Conservation (phyloP, 2,797 vertebrate genomes). For the Crypturellus tataupa region DNA sequence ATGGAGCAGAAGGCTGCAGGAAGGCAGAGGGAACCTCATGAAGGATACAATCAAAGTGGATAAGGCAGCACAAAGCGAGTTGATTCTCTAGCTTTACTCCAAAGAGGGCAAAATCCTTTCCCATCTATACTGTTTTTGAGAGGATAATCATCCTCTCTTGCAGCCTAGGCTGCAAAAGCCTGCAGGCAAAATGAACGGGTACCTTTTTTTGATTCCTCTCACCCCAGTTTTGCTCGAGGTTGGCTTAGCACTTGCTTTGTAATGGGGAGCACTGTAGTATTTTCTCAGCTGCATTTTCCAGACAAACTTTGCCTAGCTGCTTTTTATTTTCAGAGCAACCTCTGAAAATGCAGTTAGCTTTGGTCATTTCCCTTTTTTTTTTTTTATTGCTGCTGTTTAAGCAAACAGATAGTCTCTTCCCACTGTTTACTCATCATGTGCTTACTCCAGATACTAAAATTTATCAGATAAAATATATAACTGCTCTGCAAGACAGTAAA, state of each 20-base stretch:
- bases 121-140: background rate
- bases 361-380: background rate
- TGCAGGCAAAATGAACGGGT: background rate
- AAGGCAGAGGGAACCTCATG: background rate
- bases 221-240: background rate
- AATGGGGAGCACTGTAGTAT: background rate
- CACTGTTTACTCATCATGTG: background rate
- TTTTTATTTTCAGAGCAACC: background rate
- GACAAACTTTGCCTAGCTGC: background rate
- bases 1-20: background rate
- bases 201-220: background rate
- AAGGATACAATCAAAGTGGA: background rate
- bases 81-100: background rate
- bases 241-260: background rate
- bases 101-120: background rate
- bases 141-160: background rate
- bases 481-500: conserved; percentile 8
- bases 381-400: background rate
- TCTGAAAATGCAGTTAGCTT: background rate
- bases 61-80: background rate
- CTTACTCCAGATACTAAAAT: conserved; percentile 4
- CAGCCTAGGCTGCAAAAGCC: background rate
- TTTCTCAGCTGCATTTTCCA: background rate
- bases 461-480: background rate
- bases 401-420: background rate